Evolutionary conservation across 1,140 invertebrate species (phyloP).

Genomic region (Ganaspis sp.): DNA sequence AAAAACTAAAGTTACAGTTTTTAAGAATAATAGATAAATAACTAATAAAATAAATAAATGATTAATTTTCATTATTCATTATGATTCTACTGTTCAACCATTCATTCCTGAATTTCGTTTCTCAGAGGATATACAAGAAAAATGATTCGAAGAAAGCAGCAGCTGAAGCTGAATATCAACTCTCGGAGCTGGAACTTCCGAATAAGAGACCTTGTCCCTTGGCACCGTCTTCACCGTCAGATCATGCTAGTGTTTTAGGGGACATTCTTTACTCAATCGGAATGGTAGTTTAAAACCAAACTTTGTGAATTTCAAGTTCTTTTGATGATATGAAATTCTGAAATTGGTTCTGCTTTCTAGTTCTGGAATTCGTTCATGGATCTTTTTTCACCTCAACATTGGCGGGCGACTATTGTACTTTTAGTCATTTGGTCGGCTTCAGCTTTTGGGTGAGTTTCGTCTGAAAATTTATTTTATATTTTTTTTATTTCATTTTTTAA

Average conservation of each 20-base stretch:
- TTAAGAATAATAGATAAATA: too few relatives aligned
- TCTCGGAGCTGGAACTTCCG: conserved; percentile 83
- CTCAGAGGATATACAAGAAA: conserved; percentile 79
- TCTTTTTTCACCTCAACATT: conserved; percentile 76
- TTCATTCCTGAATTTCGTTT: too few relatives aligned
- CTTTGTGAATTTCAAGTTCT: neutral
- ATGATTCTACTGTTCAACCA: too few relatives aligned
- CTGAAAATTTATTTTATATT: neutral
- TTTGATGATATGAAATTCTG: conserved; percentile 6
- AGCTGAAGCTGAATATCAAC: conserved; percentile 79
- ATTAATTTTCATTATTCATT: too few relatives aligned
- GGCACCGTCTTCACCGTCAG: conserved; percentile 68
- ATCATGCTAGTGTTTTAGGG: conserved; percentile 73
- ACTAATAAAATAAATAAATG: too few relatives aligned
- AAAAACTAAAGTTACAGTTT: too few relatives aligned
- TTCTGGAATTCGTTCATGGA: conserved; percentile 79
- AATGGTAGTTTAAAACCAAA: conserved; percentile 62
- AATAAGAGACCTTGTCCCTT: conserved; percentile 75
- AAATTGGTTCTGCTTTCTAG: conserved; percentile 65
- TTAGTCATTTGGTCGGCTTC: conserved; percentile 66
- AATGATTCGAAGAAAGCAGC: conserved; percentile 73
- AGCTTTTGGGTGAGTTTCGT: conserved; percentile 66
- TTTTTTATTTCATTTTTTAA: neutral
- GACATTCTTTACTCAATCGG: conserved; percentile 74
- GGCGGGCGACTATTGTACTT: conserved; percentile 71